phyloP scores from a whole-genome alignment of 1,140 invertebrate genomes.

The Caerostris darwini region DNA sequence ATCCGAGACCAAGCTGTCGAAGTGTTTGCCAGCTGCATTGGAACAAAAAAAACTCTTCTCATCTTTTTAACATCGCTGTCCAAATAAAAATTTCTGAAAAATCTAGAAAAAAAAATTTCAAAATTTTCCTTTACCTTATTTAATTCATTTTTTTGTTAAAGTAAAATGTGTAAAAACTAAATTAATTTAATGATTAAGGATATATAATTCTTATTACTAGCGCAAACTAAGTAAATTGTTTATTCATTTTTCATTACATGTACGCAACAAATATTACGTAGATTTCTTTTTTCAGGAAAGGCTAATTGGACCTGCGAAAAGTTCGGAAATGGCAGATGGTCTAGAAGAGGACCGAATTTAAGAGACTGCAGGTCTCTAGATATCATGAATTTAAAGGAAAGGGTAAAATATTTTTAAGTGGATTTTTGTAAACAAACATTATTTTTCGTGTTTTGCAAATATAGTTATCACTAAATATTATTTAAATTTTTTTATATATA shows the following conservation, averaged over 20 bases:
- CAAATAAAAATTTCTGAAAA: too few relatives aligned
- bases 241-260: background rate
- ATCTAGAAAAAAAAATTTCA: too few relatives aligned
- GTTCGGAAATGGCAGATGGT: background rate
- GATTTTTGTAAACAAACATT: too few relatives aligned
- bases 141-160: background rate
- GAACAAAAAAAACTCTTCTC: too few relatives aligned
- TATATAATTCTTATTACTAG: background rate
- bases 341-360: conserved; percentile 8
- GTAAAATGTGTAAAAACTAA: background rate
- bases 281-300: conserved; percentile 4
- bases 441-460: too few relatives aligned
- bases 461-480: too few relatives aligned
- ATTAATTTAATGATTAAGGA: background rate
- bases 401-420: background rate
- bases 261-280: background rate
- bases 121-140: too few relatives aligned
- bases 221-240: background rate
- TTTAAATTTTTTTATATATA: too few relatives aligned
- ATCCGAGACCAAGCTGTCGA: too few relatives aligned
- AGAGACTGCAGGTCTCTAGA: conserved; percentile 46
- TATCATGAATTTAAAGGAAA: conserved; percentile 40
- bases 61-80: too few relatives aligned
- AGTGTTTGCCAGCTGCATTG: too few relatives aligned
- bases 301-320: conserved; percentile 25